Evolutionary conservation across 2,888 invertebrate genomes (phyloP).

Genomic region (Caenorhabditis sinica): DNA sequence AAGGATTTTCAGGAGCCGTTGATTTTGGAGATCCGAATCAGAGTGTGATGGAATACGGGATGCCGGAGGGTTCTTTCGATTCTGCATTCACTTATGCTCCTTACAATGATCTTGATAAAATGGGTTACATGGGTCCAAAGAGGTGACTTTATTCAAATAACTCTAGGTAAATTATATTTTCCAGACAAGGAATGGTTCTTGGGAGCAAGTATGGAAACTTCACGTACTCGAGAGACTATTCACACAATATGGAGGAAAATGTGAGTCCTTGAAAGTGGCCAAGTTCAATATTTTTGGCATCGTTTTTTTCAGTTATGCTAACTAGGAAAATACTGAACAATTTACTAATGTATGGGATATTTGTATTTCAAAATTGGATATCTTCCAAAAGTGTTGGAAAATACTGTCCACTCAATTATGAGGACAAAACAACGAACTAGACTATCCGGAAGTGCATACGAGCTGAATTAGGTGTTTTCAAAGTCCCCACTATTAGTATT

Average conservation of each 20-base stretch:
- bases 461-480: too few relatives aligned
- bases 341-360: too few relatives aligned
- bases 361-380: too few relatives aligned
- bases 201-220: slow-evolving; percentile 68
- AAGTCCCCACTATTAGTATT: too few relatives aligned
- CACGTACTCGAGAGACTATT: slow-evolving; percentile 69
- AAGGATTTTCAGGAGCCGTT: slow-evolving; percentile 38
- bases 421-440: too few relatives aligned
- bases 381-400: too few relatives aligned
- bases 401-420: too few relatives aligned
- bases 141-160: slow-evolving; percentile 51
- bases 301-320: too few relatives aligned
- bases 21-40: slow-evolving; percentile 51
- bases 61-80: slow-evolving; percentile 72
- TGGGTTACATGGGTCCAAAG: slow-evolving; percentile 74
- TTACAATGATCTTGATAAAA: slow-evolving; percentile 77
- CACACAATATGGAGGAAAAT: slow-evolving; percentile 61
- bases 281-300: too few relatives aligned
- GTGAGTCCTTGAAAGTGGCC: slow-evolving; percentile 23
- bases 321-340: too few relatives aligned
- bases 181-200: slow-evolving; percentile 63
- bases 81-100: slow-evolving; percentile 77
- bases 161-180: neutral
- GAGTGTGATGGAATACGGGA: slow-evolving; percentile 68
- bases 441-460: too few relatives aligned